These are phyloP conservation scores for Holothuria leucospilota DNA, from an alignment of 53 echinoderm and acorn worm genomes.

Conservation along the genomic window DNA sequence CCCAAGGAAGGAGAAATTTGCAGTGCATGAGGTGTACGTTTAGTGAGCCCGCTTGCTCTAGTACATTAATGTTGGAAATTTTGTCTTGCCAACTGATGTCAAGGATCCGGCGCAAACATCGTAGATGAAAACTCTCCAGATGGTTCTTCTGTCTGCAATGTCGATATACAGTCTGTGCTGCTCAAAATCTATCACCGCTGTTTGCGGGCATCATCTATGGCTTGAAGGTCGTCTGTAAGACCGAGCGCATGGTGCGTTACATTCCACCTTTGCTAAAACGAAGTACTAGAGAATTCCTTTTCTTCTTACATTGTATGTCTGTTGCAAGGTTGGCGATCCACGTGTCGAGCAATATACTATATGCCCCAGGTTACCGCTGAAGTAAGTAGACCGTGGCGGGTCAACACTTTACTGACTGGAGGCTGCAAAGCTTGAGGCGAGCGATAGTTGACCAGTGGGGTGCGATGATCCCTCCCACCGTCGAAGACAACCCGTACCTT, in stretches of 20 bases:
- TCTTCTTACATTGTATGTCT: too few species aligned
- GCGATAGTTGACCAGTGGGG: slow-evolving; percentile 53
- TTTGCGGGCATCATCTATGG: too few species aligned
- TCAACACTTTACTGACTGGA: slow-evolving; percentile 62
- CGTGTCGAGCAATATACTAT: too few species aligned
- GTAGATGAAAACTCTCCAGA: slow-evolving; percentile 8
- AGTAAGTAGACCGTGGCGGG: too few species aligned
- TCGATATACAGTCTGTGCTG: too few species aligned
- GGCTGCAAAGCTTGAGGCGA: slow-evolving; percentile 61
- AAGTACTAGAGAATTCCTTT: slow-evolving; percentile 43
- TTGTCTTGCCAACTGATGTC: slow-evolving; percentile 60
- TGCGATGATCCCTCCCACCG: slow-evolving; percentile 68
- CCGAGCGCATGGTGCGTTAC: neutral
- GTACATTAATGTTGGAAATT: slow-evolving; percentile 48
- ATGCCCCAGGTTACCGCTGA: too few species aligned
- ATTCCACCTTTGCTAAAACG: slow-evolving; percentile 6
- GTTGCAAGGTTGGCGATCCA: too few species aligned
- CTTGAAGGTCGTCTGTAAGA: neutral
- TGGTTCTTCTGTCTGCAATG: neutral
- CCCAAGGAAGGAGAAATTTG: slow-evolving; percentile 49
- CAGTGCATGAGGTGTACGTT: slow-evolving; percentile 37
- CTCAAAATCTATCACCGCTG: too few species aligned
- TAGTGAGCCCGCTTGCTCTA: slow-evolving; percentile 4
- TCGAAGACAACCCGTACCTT: slow-evolving; percentile 49
- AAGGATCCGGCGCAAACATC: slow-evolving; percentile 8